These are phyloP conservation scores for Nasua narica DNA, from an alignment of 2,797 vertebrate species.

Conservation along the genomic window DNA sequence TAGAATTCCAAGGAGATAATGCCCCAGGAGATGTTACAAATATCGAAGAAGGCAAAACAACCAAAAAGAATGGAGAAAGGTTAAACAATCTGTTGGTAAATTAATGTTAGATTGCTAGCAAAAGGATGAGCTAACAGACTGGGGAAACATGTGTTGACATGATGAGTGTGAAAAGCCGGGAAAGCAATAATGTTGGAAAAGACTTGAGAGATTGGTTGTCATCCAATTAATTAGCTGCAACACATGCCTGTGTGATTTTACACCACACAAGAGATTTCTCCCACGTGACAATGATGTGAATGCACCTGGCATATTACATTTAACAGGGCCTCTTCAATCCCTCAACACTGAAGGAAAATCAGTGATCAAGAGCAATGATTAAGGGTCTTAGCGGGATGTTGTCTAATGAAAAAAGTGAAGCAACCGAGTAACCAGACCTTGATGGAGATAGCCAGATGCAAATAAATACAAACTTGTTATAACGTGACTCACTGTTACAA, in stretches of 20 bases:
- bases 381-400: not conserved
- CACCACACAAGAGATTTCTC: not conserved
- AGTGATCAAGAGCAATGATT: not conserved
- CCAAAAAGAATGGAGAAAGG: not conserved
- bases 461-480: not conserved
- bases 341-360: not conserved
- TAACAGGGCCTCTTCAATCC: not conserved
- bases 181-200: slow-evolving; percentile 48
- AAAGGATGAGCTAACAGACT: slow-evolving; percentile 20
- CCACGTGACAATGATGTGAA: not conserved
- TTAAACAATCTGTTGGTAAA: slow-evolving; percentile 25
- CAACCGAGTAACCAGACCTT: not conserved
- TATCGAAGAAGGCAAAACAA: slow-evolving; percentile 42
- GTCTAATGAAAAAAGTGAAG: not conserved
- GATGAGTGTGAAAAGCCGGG: slow-evolving; percentile 15
- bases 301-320: not conserved
- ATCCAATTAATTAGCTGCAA: slow-evolving; percentile 64
- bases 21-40: not conserved
- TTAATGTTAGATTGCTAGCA: slow-evolving; percentile 29
- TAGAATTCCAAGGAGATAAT: not conserved
- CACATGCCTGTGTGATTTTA: slow-evolving; percentile 48
- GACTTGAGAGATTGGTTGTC: slow-evolving; percentile 46
- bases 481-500: not conserved
- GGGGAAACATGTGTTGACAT: slow-evolving; percentile 33
- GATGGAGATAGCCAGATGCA: not conserved